Base-by-base conservation (phyloP, 2,888 invertebrate species). In the Elaeidobius kamerunicus region DNA sequence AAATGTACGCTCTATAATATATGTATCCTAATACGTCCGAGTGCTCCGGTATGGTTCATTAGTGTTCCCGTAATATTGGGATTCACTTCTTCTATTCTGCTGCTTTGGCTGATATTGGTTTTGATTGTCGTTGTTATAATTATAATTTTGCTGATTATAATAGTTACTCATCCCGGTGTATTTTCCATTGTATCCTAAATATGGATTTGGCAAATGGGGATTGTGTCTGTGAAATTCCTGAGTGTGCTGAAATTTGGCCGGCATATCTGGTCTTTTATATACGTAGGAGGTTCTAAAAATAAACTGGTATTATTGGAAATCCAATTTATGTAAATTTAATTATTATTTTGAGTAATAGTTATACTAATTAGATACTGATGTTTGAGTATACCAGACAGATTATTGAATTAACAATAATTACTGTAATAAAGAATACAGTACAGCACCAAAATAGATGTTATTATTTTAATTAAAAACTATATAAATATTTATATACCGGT, bases 151-250 rank as follows among this genome's bases (percentile, higher is more conserved):
- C 15, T 32, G 36, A 30, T 41, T 18, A 20, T 47, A 47, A 20
- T 47, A 42, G 17, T 38, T 18, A 30, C 42, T 56, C 47, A 39
- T 44, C 40, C 28, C 17, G 28, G 19, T 30, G 20, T 53, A 52
- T 41, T 55, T 52, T 17, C 27, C 27, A 43, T 44, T 57, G 28
- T 55, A 51, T 11, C 55, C 55, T 17, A 55, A 41, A 27, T 55
- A 61, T 17, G 60, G 60, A 56, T 60, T 58, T 4, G 61, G 62
- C 41, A 63, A 50, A 30, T 58, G 39, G 1, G 61, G 60, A 43
- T 63, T 43, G 12, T 34, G 52, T 23, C 41, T 34, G 43, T 65
- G 61, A 34, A 61, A 60, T 2, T 46, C 50, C 14, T 47, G 47
- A 35, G 41, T 60, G 11, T 43, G 48, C 14, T 40, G 40, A 20